Conservation (phyloP, 2,888 invertebrate genomes). For the Galeruca laticollis region DNA sequence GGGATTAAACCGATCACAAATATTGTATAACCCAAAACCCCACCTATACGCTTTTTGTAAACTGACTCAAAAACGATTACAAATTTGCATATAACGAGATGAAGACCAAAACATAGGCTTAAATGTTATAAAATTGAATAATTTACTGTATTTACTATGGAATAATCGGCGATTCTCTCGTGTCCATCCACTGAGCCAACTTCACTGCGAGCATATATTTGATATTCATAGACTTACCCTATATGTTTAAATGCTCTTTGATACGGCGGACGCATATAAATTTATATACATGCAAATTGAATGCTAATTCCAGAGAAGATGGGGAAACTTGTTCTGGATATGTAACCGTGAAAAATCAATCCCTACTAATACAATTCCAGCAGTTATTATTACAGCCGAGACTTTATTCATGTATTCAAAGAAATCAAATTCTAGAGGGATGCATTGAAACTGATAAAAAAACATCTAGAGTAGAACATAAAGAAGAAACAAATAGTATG, state of each 20-base stretch:
- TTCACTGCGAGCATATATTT: constrained; percentile 50
- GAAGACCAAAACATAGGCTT: constrained; percentile 47
- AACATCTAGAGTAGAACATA: too few relatives aligned
- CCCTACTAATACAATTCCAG: neutral
- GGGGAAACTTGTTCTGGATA: constrained; percentile 29
- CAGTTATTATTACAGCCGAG: neutral
- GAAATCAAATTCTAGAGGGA: too few relatives aligned
- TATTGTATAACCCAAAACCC: neutral
- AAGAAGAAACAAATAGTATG: too few relatives aligned
- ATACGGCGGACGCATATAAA: constrained; percentile 54
- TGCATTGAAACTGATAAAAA: too few relatives aligned
- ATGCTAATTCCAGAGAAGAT: constrained; percentile 52
- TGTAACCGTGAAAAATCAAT: constrained; percentile 13
- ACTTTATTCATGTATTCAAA: neutral
- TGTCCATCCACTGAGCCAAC: constrained; percentile 48
- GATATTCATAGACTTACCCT: constrained; percentile 58
- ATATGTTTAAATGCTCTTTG: constrained; percentile 55
- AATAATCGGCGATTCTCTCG: constrained; percentile 53
- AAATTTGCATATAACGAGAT: constrained; percentile 44
- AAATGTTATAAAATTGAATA: constrained; percentile 49
- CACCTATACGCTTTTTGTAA: constrained; percentile 37
- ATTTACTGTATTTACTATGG: constrained; percentile 50
- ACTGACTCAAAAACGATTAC: constrained; percentile 33
- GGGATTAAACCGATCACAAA: neutral
- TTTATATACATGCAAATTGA: constrained; percentile 57